Evolutionary conservation across 2,888 invertebrate species (phyloP).

Genomic region (Silvanus unidentatus): DNA sequence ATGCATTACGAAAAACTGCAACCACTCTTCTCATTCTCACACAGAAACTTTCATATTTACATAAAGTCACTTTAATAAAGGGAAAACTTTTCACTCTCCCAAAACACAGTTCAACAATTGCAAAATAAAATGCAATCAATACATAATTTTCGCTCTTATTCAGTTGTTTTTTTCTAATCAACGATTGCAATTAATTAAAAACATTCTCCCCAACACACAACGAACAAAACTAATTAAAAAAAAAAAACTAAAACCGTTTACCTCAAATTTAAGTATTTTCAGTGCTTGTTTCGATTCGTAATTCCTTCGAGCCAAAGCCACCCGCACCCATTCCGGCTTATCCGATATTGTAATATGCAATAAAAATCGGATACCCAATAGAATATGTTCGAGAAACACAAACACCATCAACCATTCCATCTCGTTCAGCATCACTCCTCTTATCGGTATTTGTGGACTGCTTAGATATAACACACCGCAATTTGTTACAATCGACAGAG

Average conservation of each 20-base stretch:
- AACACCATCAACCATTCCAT: slow-evolving; percentile 56
- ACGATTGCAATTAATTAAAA: neutral
- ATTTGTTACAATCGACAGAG: slow-evolving; percentile 67
- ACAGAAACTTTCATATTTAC: too few relatives aligned
- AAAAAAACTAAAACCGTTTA: too few relatives aligned
- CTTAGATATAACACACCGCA: slow-evolving; percentile 66
- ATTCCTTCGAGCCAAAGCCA: slow-evolving; percentile 56
- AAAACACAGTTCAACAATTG: too few relatives aligned
- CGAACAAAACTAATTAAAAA: neutral
- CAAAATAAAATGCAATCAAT: too few relatives aligned
- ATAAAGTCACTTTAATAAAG: too few relatives aligned
- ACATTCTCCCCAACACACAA: too few relatives aligned
- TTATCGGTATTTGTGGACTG: slow-evolving; percentile 55
- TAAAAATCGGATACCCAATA: slow-evolving; percentile 58
- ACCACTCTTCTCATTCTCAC: too few relatives aligned
- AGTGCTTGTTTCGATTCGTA: slow-evolving; percentile 59
- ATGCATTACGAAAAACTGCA: slow-evolving; percentile 5
- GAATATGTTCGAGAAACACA: slow-evolving; percentile 63
- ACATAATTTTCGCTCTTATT: too few relatives aligned
- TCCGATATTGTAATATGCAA: slow-evolving; percentile 65
- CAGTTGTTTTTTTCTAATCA: too few relatives aligned
- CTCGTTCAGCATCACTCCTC: slow-evolving; percentile 28
- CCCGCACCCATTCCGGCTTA: slow-evolving; percentile 61
- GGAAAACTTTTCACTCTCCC: too few relatives aligned
- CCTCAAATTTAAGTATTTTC: slow-evolving; percentile 56